phyloP scores from a whole-genome alignment of 1,140 invertebrate species.

The Pteromalus puparum region DNA sequence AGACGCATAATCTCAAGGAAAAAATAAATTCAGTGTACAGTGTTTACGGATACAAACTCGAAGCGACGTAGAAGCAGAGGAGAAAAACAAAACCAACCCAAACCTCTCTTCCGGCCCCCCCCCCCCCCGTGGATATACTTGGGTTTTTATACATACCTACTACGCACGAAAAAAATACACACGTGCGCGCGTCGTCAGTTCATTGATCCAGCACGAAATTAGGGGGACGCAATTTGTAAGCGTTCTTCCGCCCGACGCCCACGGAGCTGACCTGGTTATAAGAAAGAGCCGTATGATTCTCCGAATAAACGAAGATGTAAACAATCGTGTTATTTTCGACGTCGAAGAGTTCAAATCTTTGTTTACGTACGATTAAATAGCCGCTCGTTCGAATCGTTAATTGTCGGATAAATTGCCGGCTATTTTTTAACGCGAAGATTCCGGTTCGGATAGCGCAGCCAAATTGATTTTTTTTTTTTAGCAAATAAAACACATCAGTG shows the following conservation, averaged over 20 bases:
- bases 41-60: no score
- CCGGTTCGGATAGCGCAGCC: background rate
- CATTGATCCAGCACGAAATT: conserved; percentile 8
- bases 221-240: background rate
- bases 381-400: background rate
- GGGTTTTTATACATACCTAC: no score
- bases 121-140: no score
- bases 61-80: no score
- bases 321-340: background rate
- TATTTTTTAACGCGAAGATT: background rate
- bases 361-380: no score
- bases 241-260: background rate
- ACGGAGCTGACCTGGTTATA: background rate
- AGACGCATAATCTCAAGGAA: no score
- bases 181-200: background rate
- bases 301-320: background rate
- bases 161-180: background rate
- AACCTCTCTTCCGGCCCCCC: no score
- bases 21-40: no score
- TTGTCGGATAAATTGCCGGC: background rate
- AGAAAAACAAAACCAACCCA: no score
- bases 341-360: background rate
- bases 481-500: no score
- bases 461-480: background rate
- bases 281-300: background rate